A percentile compares a stretch with the other conserved stretches of the same genome.
These are phyloP conservation scores for Linhomoeus sp. DNA, from an alignment of 2,888 invertebrate species.

Conservation along the genomic window DNA sequence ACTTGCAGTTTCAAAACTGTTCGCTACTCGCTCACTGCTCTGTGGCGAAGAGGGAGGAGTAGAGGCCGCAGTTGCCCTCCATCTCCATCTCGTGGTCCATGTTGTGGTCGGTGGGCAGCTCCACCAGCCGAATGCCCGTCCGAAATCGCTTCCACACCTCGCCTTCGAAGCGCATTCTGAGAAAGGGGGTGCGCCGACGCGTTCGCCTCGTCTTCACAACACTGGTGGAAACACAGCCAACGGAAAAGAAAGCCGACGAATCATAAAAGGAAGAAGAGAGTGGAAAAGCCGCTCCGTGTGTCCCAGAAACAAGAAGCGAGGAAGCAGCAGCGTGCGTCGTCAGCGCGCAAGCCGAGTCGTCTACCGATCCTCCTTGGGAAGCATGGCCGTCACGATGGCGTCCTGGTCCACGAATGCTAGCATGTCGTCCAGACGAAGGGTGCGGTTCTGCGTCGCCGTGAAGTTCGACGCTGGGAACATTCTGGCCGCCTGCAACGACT, in stretches of 20 bases:
- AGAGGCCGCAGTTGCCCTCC: slow-evolving; percentile 13
- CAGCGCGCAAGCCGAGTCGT: no score
- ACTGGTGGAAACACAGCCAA: no score
- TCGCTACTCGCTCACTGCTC: slow-evolving; percentile 8
- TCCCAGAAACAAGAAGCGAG: no score
- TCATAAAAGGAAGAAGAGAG: no score
- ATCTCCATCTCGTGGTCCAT: slow-evolving; percentile 2
- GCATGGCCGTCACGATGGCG: neutral
- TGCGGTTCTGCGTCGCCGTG: neutral
- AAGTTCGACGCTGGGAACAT: neutral
- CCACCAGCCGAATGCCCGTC: slow-evolving; percentile 11
- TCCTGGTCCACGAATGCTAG: slow-evolving; percentile 5
- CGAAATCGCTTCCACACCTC: slow-evolving; percentile 9
- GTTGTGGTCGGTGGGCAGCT: slow-evolving; percentile 9
- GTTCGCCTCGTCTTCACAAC: slow-evolving; percentile 6
- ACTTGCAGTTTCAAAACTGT: no score
- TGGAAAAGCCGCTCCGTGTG: no score
- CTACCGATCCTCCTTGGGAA: neutral
- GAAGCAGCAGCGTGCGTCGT: no score
- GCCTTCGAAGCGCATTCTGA: slow-evolving; percentile 2
- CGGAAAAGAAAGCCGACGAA: no score
- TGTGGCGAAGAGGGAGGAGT: slow-evolving; percentile 12
- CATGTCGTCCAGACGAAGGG: slow-evolving; percentile 2
- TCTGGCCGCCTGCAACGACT: neutral
- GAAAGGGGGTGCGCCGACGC: neutral